Base-by-base conservation (phyloP, 1,140 invertebrate species). In the Drosophila ercepeae region DNA sequence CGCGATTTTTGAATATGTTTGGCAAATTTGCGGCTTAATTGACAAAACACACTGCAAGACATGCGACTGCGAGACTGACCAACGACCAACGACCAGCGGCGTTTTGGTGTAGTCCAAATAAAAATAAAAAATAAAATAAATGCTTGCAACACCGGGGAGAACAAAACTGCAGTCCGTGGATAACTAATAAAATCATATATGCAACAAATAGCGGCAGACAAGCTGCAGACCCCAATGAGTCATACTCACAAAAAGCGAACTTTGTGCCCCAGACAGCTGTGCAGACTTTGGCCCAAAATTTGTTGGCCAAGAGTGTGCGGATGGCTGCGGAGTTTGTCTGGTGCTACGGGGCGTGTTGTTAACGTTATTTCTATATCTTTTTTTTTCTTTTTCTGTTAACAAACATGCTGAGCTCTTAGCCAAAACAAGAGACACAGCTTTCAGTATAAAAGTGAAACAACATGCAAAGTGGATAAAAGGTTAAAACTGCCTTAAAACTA, bases 171-270 rank as follows among this genome's bases (percentile, higher is more conserved):
- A 27, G 58, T 73, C 59, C 23, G 39, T 14, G 63, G 61, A 67
- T 67, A 61, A 75, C 86, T 89, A 89, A 89, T 84, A 89, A 89
- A 89, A 89, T 89, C 79, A 89, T 89, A 81, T 84, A 82, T 86
- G 76, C 79, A 89, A 78, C 76, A 77, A 77, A 88, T 88, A 83
- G 78, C 46, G 77, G 67, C 77, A 71, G 74, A 83, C 78, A 83
- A 74, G 65, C 75, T 58, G 59, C 57, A 83, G 79, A 84, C 81
- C 79, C 59, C 81, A 82, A 86, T 86, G 82, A 89, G 83, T 89
- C 84, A 89, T 61, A 41, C 46, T 21, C 50, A 14, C 57, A 57
- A 53, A 67, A 67, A 67, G 36, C 64, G 61, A 68, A 68, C 64
- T 63, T 84, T 82, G 77, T 44, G 75, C 70, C 51, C 82, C 81